Conservation (phyloP, 1,140 invertebrate species). For the Acromyrmex heyeri region DNA sequence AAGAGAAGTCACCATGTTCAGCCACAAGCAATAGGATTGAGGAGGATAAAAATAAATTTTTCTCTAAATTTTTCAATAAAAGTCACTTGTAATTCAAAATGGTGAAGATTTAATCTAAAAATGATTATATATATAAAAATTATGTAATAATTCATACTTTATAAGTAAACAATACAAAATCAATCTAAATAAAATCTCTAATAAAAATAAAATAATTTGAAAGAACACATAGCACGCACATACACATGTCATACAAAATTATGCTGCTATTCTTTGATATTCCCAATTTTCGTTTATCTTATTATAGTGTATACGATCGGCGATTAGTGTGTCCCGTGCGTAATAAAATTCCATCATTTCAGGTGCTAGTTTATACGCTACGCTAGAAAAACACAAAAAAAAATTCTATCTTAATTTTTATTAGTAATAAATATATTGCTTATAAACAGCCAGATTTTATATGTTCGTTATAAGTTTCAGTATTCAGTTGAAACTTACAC, state of each 20-base stretch:
- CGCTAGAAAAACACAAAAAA: constrained; percentile 75
- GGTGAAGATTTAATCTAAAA: neutral
- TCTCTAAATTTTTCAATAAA: neutral
- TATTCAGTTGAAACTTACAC: constrained; percentile 79
- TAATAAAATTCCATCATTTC: constrained; percentile 83
- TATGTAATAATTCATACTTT: too few species aligned
- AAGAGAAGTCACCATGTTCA: too few species aligned
- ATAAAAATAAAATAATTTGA: neutral
- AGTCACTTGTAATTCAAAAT: neutral
- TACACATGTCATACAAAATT: neutral
- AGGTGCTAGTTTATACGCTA: constrained; percentile 82
- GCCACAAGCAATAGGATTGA: too few species aligned
- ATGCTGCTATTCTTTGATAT: constrained; percentile 72
- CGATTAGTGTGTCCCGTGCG: constrained; percentile 77
- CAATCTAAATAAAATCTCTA: neutral
- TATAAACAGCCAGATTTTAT: neutral
- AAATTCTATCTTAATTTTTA: neutral
- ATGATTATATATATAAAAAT: neutral
- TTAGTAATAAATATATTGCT: neutral
- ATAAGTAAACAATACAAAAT: neutral
- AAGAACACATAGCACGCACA: too few species aligned
- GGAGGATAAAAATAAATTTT: neutral
- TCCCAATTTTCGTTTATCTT: constrained; percentile 65
- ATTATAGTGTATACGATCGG: constrained; percentile 78
- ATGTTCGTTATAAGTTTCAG: neutral